Evolutionary conservation across 2,888 invertebrate genomes (phyloP).

Genomic region (Xanthorhoe spadicearia): DNA sequence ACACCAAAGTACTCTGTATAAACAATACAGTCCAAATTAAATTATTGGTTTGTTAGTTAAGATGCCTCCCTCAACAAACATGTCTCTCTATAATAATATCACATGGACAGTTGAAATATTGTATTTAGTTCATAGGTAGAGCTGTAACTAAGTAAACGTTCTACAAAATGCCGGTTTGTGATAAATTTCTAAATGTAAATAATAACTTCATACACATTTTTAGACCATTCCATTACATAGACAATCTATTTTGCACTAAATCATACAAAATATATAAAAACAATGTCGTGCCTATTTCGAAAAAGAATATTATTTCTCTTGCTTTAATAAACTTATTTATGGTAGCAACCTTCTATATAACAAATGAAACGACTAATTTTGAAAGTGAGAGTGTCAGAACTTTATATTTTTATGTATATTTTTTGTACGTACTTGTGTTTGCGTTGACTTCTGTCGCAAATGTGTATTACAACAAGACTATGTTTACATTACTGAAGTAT

Average conservation of each 20-base stretch:
- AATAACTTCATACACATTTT: background rate
- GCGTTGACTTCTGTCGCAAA: slow-evolving; percentile 1
- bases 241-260: background rate
- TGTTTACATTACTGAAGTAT: background rate
- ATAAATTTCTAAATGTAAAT: background rate
- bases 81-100: background rate
- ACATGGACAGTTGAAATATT: background rate
- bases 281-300: background rate
- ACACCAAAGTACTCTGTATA: too few relatives aligned
- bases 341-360: background rate
- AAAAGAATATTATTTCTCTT: background rate
- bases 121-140: background rate
- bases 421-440: background rate
- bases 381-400: background rate
- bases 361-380: background rate
- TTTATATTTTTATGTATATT: slow-evolving; percentile 1
- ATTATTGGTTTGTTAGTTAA: background rate
- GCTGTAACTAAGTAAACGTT: background rate
- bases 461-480: slow-evolving; percentile 4
- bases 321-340: slow-evolving; percentile 1
- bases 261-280: background rate
- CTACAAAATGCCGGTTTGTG: background rate
- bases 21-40: too few relatives aligned
- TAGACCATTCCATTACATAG: background rate
- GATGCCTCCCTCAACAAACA: background rate